Evolutionary conservation across 2,113 vertebrate species (phyloP).

Genomic region (Dipodomys spectabilis): DNA sequence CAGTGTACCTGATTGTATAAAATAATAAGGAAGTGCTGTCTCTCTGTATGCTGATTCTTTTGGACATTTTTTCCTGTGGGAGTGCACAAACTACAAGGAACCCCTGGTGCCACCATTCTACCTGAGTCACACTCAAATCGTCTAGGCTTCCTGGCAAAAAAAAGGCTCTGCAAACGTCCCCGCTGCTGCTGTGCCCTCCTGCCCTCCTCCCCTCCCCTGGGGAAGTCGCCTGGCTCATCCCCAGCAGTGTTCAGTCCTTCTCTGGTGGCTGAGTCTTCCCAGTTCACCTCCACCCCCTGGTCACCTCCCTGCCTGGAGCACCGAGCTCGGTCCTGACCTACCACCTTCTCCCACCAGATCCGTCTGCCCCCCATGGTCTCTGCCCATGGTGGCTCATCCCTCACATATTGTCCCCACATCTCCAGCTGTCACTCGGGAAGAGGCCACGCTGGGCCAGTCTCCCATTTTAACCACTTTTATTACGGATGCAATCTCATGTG

Average conservation of each 20-base stretch:
- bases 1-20: background rate
- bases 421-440: too few species aligned
- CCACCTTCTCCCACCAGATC: too few species aligned
- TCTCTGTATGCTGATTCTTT: background rate
- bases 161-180: background rate
- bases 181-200: too few species aligned
- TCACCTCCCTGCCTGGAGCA: background rate
- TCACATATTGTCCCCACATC: too few species aligned
- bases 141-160: too few species aligned
- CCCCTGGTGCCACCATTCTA: background rate
- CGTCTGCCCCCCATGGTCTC: too few species aligned
- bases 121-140: background rate
- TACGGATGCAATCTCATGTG: background rate
- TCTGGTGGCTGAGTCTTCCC: too few species aligned
- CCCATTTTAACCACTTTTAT: background rate
- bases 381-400: too few species aligned
- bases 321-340: background rate
- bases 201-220: too few species aligned
- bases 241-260: too few species aligned
- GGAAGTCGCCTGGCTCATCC: too few species aligned
- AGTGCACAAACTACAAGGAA: background rate
- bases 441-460: background rate
- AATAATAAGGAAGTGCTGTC: background rate
- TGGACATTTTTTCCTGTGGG: background rate
- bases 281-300: too few species aligned